Percentiles rank a stretch among this genome's conserved stretches.
Evolutionary conservation across 2,113 vertebrate genomes (phyloP).

Genomic region (Nibea coibor): DNA sequence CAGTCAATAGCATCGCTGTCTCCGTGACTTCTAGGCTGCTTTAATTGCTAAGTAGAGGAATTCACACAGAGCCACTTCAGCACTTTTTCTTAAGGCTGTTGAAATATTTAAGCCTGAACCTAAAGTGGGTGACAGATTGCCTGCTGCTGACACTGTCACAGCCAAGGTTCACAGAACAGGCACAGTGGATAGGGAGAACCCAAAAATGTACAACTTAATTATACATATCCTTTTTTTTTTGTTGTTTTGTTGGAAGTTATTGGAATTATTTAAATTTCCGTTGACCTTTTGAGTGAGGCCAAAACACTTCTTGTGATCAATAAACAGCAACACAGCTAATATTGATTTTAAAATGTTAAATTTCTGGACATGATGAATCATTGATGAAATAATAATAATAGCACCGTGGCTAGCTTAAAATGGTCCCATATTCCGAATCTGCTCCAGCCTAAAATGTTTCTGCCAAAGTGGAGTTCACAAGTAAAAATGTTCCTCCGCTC

Average conservation of each 20-base stretch:
- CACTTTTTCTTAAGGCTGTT: conserved; percentile 74
- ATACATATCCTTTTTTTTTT: background rate
- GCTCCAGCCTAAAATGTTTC: background rate
- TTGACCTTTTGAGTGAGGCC: no score
- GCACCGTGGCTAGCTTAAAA: background rate
- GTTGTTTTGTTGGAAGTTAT: background rate
- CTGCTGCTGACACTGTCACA: conserved; percentile 42
- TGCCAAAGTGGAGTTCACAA: background rate
- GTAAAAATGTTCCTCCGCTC: background rate
- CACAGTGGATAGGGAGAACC: conserved; percentile 1
- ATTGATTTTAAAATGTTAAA: no score
- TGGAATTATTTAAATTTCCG: background rate
- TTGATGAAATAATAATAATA: background rate
- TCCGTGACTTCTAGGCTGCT: conserved; percentile 50
- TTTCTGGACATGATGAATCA: background rate
- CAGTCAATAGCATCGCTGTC: conserved; percentile 39
- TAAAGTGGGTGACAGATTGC: conserved; percentile 69
- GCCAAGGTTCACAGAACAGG: conserved; percentile 52
- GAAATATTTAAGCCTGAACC: conserved; percentile 78
- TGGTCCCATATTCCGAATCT: background rate
- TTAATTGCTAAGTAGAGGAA: conserved; percentile 80
- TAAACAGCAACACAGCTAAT: background rate
- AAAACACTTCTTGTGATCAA: background rate
- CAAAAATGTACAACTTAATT: conserved; percentile 50
- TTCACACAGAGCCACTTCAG: conserved; percentile 73